phyloP scores from a whole-genome alignment of 2,888 invertebrate species.

The Drosophila rubida region DNA sequence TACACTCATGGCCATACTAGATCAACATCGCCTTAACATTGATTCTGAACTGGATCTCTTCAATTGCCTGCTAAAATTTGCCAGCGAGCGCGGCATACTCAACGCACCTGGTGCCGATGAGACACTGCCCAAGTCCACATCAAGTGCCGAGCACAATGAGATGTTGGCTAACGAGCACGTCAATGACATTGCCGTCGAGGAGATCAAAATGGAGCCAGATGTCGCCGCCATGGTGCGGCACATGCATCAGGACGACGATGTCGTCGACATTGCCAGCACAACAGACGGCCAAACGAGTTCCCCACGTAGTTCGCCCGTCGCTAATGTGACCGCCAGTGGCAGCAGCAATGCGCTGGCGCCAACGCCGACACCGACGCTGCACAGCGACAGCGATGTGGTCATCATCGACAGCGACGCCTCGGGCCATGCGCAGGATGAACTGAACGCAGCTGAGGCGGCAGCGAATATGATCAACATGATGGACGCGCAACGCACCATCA shows the following conservation, averaged over 20 bases:
- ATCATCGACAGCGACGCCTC: conserved; percentile 81
- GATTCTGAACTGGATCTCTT: conserved; percentile 92
- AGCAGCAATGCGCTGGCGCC: too few relatives aligned
- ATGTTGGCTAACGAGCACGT: conserved; percentile 31
- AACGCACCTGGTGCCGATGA: conserved; percentile 58
- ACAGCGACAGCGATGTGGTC: conserved; percentile 73
- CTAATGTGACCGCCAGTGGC: too few relatives aligned
- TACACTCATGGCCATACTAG: conserved; percentile 91
- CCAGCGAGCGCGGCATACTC: conserved; percentile 86
- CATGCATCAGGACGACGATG: conserved; percentile 71
- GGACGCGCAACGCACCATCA: conserved; percentile 78
- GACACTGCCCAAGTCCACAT: neutral
- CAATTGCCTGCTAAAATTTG: conserved; percentile 89
- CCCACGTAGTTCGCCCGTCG: too few relatives aligned
- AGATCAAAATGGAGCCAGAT: conserved; percentile 83
- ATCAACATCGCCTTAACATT: conserved; percentile 90
- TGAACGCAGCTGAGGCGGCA: conserved; percentile 53
- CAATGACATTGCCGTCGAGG: conserved; percentile 68
- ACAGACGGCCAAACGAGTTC: too few relatives aligned
- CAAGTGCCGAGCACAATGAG: conserved; percentile 43
- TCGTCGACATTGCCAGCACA: neutral
- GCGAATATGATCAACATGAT: conserved; percentile 76
- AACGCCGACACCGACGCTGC: neutral
- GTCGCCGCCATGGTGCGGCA: conserved; percentile 81
- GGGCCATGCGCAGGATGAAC: conserved; percentile 53